These are phyloP conservation scores for Hippopotamyrus pictus DNA, from an alignment of 2,797 vertebrate species.

Conservation along the genomic window DNA sequence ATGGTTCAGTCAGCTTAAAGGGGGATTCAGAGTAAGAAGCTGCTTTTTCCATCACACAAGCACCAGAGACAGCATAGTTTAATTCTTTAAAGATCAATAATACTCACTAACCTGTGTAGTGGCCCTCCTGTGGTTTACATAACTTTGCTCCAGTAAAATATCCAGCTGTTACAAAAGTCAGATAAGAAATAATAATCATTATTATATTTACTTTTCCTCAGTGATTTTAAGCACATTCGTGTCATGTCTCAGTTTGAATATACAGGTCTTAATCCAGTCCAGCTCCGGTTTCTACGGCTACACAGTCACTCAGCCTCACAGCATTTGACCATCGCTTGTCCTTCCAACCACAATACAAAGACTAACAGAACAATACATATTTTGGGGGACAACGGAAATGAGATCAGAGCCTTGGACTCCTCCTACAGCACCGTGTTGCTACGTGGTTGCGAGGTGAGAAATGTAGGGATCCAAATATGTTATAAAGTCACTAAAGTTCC, in stretches of 20 bases:
- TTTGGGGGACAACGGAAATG: conserved; percentile 53
- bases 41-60: neutral
- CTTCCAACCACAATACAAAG: conserved; percentile 19
- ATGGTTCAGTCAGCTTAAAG: conserved; percentile 47
- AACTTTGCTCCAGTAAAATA: neutral
- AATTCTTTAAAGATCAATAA: neutral
- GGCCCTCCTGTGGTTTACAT: neutral
- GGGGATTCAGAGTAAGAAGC: conserved; percentile 46
- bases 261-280: conserved; percentile 52
- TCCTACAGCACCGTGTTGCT: conserved; percentile 35
- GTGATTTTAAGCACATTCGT: neutral
- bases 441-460: conserved; percentile 49
- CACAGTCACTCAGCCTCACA: conserved; percentile 60
- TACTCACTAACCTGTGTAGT: neutral
- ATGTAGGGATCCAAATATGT: neutral
- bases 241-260: conserved; percentile 54
- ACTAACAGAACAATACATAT: conserved; percentile 37
- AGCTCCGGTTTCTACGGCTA: conserved; percentile 63
- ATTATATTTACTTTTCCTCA: neutral
- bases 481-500: neutral
- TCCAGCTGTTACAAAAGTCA: neutral
- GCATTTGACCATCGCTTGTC: conserved; percentile 47
- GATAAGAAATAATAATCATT: neutral
- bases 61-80: neutral
- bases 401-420: conserved; percentile 40